Percentiles rank a stretch among this genome's conserved stretches.
Conservation (phyloP, 2,888 invertebrate species). For the Oxystoma pomonae region DNA sequence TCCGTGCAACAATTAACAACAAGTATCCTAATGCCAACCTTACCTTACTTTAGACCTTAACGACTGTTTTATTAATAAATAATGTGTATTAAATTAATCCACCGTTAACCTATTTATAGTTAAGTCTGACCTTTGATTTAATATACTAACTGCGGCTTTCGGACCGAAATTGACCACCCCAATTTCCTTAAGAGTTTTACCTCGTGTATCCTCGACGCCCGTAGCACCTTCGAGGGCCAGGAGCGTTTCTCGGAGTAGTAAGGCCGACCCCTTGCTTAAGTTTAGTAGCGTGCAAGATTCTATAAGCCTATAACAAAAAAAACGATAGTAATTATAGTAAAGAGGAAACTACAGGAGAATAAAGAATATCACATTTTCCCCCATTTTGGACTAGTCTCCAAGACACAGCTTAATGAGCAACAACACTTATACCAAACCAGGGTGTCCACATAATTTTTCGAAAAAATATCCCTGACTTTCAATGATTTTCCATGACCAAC, state of each 20-base stretch:
- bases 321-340: no score
- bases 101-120: slow-evolving; percentile 41
- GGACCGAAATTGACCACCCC: slow-evolving; percentile 54
- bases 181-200: slow-evolving; percentile 53
- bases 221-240: slow-evolving; percentile 47
- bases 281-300: slow-evolving; percentile 74
- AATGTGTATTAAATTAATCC: slow-evolving; percentile 38
- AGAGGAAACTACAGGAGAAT: neutral
- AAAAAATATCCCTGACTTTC: no score
- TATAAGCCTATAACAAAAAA: slow-evolving; percentile 55
- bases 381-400: no score
- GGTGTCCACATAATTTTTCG: no score
- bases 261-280: slow-evolving; percentile 71
- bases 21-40: no score
- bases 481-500: no score
- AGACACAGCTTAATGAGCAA: no score
- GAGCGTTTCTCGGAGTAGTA: slow-evolving; percentile 68
- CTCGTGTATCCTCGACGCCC: slow-evolving; percentile 48
- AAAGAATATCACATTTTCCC: neutral
- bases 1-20: no score
- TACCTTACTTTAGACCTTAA: no score
- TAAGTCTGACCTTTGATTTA: slow-evolving; percentile 58
- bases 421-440: no score
- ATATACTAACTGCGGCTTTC: slow-evolving; percentile 52
- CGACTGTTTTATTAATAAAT: no score